These are phyloP conservation scores for Clupea harengus DNA, from an alignment of 2,113 vertebrate genomes.

Conservation along the genomic window DNA sequence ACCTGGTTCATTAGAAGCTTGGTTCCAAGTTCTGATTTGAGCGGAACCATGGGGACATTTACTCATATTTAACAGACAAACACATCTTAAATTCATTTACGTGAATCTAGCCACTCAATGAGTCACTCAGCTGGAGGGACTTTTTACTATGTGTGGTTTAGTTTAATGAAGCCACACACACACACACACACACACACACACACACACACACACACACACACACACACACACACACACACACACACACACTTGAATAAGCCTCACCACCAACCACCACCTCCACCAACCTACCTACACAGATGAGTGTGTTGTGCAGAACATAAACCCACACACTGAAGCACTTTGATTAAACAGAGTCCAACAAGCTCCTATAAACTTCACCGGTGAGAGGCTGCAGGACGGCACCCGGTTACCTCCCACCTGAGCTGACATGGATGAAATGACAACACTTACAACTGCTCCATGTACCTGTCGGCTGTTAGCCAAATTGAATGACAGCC, in stretches of 20 bases:
- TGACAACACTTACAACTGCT: no score
- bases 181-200: conserved; percentile 26
- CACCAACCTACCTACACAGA: not conserved
- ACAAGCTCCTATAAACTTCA: not conserved
- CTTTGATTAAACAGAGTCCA: not conserved
- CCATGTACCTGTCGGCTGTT: no score
- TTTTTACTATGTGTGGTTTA: conserved; percentile 37
- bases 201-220: not conserved
- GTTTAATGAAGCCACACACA: conserved; percentile 10
- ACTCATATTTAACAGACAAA: not conserved
- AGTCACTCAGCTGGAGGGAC: conserved; percentile 26
- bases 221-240: not conserved
- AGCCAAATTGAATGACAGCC: no score
- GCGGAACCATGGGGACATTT: not conserved
- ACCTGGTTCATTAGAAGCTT: not conserved
- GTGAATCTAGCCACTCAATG: conserved; percentile 40
- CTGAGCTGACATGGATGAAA: no score
- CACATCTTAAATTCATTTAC: conserved; percentile 28
- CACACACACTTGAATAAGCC: not conserved
- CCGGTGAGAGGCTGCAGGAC: not conserved
- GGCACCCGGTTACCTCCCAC: no score
- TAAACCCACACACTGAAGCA: not conserved
- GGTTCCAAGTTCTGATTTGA: not conserved
- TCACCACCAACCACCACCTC: not conserved
- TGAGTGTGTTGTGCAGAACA: not conserved